A percentile compares a stretch with the other conserved stretches of the same genome.
phyloP scores from a whole-genome alignment of 2,888 invertebrate genomes.

The Lacanobia oleracea region DNA sequence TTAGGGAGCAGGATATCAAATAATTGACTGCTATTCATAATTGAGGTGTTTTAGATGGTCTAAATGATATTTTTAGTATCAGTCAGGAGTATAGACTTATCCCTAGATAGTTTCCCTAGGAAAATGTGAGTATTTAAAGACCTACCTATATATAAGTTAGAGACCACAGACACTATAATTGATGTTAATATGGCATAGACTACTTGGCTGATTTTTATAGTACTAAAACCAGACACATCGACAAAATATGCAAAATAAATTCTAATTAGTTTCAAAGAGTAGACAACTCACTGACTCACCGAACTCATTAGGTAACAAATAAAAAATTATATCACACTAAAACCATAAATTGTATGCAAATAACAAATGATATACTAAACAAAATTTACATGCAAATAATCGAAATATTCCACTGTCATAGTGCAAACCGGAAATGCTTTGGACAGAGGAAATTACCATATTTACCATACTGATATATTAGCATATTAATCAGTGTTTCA shows the following conservation, averaged over 20 bases:
- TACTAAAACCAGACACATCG: neutral
- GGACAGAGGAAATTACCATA: constrained; percentile 29
- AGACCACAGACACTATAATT: too few species aligned
- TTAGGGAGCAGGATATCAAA: too few species aligned
- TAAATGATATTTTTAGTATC: too few species aligned
- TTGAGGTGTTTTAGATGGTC: too few species aligned
- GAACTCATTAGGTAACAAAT: constrained; percentile 14
- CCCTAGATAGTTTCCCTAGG: too few species aligned
- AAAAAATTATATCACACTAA: constrained; percentile 3
- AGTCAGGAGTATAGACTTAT: too few species aligned
- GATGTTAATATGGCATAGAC: neutral
- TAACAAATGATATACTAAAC: constrained; percentile 12
- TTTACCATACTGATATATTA: constrained; percentile 30
- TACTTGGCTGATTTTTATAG: neutral
- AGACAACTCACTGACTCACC: neutral
- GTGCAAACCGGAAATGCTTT: constrained; percentile 25
- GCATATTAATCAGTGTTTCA: constrained; percentile 36
- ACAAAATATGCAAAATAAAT: neutral
- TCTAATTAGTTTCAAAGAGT: neutral
- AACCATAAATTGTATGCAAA: neutral
- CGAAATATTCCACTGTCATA: constrained; percentile 21
- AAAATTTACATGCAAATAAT: constrained; percentile 18
- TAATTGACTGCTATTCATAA: too few species aligned
- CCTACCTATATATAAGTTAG: too few species aligned
- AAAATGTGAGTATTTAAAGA: too few species aligned